Evolutionary conservation across 2,797 vertebrate genomes (phyloP).

Genomic region (Pelodytes ibericus): DNA sequence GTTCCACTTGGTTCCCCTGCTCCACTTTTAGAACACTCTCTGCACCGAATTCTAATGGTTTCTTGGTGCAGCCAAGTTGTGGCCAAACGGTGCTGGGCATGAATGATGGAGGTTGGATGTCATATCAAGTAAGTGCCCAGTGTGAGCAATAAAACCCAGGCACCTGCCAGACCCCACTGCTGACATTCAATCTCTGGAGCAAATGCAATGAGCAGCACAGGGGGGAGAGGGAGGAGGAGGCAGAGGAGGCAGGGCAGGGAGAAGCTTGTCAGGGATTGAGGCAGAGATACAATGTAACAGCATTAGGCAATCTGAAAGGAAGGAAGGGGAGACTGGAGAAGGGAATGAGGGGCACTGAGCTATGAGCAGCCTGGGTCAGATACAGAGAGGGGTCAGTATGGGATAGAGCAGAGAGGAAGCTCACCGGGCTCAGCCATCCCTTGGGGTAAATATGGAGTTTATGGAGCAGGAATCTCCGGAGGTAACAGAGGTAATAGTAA

Average conservation of each 20-base stretch:
- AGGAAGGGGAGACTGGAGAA: not conserved
- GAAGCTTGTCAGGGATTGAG: not conserved
- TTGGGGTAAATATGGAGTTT: slow-evolving; percentile 11
- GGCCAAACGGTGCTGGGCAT: too few relatives aligned
- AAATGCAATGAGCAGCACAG: slow-evolving; percentile 16
- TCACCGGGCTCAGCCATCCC: not conserved
- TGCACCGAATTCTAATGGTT: too few relatives aligned
- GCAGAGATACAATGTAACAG: not conserved
- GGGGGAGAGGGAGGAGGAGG: slow-evolving; percentile 1
- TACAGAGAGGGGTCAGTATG: slow-evolving; percentile 1
- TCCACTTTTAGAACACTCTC: too few relatives aligned
- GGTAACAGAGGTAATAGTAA: not conserved
- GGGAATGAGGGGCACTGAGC: slow-evolving; percentile 9
- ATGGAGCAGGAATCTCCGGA: slow-evolving; percentile 25
- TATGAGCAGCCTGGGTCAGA: slow-evolving; percentile 30
- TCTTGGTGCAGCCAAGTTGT: too few relatives aligned
- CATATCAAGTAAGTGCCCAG: not conserved
- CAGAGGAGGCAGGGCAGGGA: not conserved
- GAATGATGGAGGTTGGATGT: too few relatives aligned
- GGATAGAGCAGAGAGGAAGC: not conserved
- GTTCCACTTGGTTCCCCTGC: too few relatives aligned
- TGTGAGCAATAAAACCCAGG: not conserved
- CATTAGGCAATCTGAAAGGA: not conserved
- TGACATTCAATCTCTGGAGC: slow-evolving; percentile 35
- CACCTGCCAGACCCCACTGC: not conserved